Evolutionary conservation across 2,797 vertebrate genomes (phyloP).

Genomic region (Staurois parvus): DNA sequence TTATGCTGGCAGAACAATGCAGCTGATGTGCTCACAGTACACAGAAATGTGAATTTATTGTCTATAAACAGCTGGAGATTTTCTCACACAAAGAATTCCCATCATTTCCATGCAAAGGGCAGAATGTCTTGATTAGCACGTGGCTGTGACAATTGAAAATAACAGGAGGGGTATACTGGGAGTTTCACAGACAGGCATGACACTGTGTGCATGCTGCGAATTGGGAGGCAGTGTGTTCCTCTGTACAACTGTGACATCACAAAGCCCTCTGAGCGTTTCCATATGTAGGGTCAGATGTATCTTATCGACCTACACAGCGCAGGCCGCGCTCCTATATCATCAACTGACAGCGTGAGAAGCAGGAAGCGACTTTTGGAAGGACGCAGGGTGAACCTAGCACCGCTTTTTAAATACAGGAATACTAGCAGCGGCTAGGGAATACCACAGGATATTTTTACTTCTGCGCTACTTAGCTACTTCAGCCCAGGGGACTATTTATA

Average conservation of each 20-base stretch:
- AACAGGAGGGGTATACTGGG: constrained; percentile 15
- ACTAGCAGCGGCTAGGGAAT: constrained; percentile 3
- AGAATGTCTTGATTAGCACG: constrained; percentile 18
- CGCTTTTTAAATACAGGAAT: not conserved
- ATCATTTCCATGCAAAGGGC: not conserved
- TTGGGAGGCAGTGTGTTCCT: constrained; percentile 3
- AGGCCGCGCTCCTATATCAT: constrained; percentile 12
- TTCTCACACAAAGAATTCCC: constrained; percentile 27
- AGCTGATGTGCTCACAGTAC: not conserved
- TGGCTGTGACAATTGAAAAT: constrained; percentile 7
- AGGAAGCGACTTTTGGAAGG: constrained; percentile 9
- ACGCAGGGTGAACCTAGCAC: not conserved
- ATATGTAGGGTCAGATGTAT: constrained; percentile 46
- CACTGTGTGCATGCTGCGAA: constrained; percentile 13
- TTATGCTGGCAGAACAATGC: not conserved
- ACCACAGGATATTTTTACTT: constrained; percentile 4
- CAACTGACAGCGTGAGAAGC: constrained; percentile 44
- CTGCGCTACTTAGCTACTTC: not conserved
- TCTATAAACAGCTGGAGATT: not conserved
- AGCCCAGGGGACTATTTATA: not conserved
- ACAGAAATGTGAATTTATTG: not conserved
- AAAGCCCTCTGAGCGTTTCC: constrained; percentile 49
- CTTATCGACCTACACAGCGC: not conserved
- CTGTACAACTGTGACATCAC: constrained; percentile 47
- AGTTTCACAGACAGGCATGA: not conserved